These are phyloP conservation scores for Pangasianodon gigas DNA, from an alignment of 2,113 vertebrate species.

Conservation along the genomic window DNA sequence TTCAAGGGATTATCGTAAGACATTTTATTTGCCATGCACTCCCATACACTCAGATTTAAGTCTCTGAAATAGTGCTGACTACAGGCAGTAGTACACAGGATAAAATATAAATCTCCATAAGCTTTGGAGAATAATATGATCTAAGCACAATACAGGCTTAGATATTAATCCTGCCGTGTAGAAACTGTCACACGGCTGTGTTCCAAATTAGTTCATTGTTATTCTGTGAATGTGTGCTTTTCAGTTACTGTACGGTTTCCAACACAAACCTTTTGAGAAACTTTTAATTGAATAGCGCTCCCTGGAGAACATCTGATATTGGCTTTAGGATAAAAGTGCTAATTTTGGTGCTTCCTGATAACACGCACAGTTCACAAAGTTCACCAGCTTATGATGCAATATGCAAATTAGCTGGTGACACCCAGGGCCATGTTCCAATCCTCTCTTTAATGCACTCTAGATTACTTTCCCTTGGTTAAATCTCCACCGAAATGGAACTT, in stretches of 20 bases:
- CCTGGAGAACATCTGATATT: slow-evolving; percentile 16
- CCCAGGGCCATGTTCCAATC: background rate
- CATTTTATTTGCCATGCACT: slow-evolving; percentile 15
- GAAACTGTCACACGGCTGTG: background rate
- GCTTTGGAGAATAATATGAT: slow-evolving; percentile 9
- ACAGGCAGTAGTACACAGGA: background rate
- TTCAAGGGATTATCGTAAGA: background rate
- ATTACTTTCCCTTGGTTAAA: background rate
- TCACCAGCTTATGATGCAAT: background rate
- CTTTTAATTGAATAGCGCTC: slow-evolving; percentile 29
- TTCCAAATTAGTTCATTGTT: slow-evolving; percentile 20
- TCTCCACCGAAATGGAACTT: background rate
- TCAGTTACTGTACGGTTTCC: slow-evolving; percentile 3
- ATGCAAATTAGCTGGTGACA: background rate
- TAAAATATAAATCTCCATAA: slow-evolving; percentile 17
- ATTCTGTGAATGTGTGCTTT: background rate
- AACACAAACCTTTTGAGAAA: slow-evolving; percentile 4
- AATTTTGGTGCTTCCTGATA: slow-evolving; percentile 11
- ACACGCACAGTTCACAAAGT: background rate
- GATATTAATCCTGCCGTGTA: slow-evolving; percentile 30
- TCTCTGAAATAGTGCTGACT: slow-evolving; percentile 14
- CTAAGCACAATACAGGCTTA: slow-evolving; percentile 6
- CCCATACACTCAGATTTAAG: background rate
- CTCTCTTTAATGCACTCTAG: background rate
- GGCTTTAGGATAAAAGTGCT: slow-evolving; percentile 21